Evolutionary conservation across 2,797 vertebrate genomes (phyloP).

Genomic region (Eurystomus glaucurus): DNA sequence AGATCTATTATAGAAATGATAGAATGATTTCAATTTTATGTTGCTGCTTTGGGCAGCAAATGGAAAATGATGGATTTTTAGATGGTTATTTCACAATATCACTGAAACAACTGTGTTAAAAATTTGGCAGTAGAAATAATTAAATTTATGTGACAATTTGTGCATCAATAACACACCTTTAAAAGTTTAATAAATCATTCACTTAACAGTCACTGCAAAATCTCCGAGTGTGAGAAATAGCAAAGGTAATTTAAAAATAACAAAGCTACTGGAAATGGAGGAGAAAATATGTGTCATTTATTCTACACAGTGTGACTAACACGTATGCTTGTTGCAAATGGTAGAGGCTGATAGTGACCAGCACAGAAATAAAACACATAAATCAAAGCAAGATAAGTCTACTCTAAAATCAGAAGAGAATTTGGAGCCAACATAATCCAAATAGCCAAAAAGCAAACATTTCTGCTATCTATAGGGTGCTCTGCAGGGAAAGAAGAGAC

Average conservation of each 20-base stretch:
- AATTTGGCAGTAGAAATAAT: neutral
- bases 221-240: neutral
- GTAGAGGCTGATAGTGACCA: neutral
- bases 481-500: neutral
- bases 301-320: neutral
- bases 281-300: neutral
- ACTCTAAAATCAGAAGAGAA: neutral
- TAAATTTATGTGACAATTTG: neutral
- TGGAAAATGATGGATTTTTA: neutral
- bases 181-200: neutral
- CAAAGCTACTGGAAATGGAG: neutral
- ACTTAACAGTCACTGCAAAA: neutral
- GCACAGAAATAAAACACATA: neutral
- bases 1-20: neutral
- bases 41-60: neutral
- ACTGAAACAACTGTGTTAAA: neutral
- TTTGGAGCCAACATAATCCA: neutral
- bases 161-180: neutral
- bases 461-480: neutral
- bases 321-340: neutral
- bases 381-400: neutral
- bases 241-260: neutral
- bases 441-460: neutral
- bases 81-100: neutral
- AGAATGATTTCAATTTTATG: neutral